Conservation (phyloP, 92 coral and sea anemone species). For the Palythoa heliodiscus region DNA sequence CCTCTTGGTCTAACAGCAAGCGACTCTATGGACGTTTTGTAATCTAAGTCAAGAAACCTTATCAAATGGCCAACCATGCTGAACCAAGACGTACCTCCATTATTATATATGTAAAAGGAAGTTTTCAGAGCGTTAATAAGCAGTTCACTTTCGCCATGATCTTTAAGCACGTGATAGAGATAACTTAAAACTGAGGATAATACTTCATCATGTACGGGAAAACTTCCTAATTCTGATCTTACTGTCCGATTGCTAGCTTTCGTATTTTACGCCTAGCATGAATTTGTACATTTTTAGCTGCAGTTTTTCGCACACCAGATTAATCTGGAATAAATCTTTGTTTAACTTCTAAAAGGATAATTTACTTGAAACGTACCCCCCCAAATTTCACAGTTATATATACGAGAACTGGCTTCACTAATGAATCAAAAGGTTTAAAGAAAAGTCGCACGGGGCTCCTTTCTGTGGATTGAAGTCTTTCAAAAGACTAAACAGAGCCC, state of each 20-base stretch:
- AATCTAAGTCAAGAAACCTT: constrained; percentile 3
- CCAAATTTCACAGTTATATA: constrained; percentile 16
- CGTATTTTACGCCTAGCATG: constrained; percentile 28
- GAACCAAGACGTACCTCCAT: constrained; percentile 34
- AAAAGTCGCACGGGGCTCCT: constrained; percentile 13
- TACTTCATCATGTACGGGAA: constrained; percentile 23
- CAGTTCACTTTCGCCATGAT: constrained; percentile 2
- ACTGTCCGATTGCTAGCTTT: constrained; percentile 14
- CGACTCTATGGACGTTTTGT: constrained; percentile 17
- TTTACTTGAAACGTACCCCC: constrained; percentile 8
- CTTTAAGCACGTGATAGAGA: not conserved
- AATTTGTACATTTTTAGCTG: constrained; percentile 30
- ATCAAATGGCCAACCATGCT: constrained; percentile 11
- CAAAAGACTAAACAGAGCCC: constrained; percentile 27
- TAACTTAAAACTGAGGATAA: constrained; percentile 28
- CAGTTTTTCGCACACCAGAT: constrained; percentile 30
- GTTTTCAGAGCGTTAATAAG: constrained; percentile 17
- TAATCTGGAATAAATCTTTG: constrained; percentile 10
- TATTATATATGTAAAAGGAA: constrained; percentile 34
- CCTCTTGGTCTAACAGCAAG: constrained; percentile 11
- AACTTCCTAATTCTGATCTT: constrained; percentile 31
- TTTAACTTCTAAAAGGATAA: constrained; percentile 4
- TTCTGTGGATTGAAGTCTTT: constrained; percentile 14
- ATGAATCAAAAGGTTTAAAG: constrained; percentile 9
- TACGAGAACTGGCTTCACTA: constrained; percentile 1